Evolutionary conservation across 1,140 invertebrate genomes (phyloP), one percentile per base, ranked within the genome.

Genomic region (Sarcophaga peregrina): DNA sequence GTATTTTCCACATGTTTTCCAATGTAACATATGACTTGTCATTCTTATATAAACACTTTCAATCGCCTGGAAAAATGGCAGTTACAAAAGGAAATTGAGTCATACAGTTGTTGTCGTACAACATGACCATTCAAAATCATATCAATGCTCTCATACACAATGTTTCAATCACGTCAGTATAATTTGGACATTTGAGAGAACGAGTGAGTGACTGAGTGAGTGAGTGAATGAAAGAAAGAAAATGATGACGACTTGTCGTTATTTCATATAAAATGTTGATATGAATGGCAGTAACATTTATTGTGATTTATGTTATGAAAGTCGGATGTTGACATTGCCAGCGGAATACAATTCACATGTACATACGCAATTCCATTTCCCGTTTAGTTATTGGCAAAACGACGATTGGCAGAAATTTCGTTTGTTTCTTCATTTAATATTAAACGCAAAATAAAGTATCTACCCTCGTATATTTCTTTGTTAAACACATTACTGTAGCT

Each of bases 271-370:
- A 37, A 37, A 37, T 37, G 25, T 37, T 52, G 48, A 76, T 50
- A 52, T 48, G 75, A 47, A 37, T 37, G 25, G 25, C 25, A 37
- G 25, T 37, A 25, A 78, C 75, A 78, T 78, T 78, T 78, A 50
- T 50, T 52, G 75, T 78, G 75, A 78, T 78, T 78, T 78, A 78
- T 78, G 75, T 78, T 52, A 25, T 25, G 47, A 37, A 78, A 78
- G 75, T 78, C 48, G 75, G 75, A 78, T 78, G 75, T 78, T 78
- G 75, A 78, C 75, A 78, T 78, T 78, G 3, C 75, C 75, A 20
- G 15, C 9, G 7, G 11, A 25, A 25, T 1, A 74, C 37, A 45
- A 74, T 45, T 46, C 20, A 13, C 73, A 13, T 45, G n/a, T 47
- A 47, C 17, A 47, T 47, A 47, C 17, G n/a, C 45, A 48, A 76